These are phyloP conservation scores for Nibea albiflora DNA, from an alignment of 2,113 vertebrate genomes.

Conservation along the genomic window DNA sequence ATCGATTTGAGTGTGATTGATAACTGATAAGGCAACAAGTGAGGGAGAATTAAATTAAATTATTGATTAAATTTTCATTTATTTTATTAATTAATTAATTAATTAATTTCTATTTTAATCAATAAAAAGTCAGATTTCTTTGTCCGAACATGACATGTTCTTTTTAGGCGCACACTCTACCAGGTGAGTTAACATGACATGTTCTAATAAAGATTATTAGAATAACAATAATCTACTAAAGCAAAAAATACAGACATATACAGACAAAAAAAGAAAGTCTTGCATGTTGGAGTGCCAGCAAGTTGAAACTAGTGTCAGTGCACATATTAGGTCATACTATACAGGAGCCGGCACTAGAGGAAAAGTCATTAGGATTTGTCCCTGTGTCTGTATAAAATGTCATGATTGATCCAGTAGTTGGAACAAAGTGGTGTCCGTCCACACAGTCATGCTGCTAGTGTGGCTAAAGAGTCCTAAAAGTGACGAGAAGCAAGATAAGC, in stretches of 20 bases:
- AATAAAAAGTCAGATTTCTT: neutral
- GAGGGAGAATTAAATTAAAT: neutral
- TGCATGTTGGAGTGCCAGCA: neutral
- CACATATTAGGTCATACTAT: neutral
- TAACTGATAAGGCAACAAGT: neutral
- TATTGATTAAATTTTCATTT: neutral
- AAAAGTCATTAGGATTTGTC: neutral
- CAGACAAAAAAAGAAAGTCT: too few species aligned
- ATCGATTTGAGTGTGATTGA: neutral
- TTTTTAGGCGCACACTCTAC: too few species aligned
- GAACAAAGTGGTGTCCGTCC: too few species aligned
- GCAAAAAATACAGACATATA: too few species aligned
- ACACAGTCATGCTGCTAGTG: too few species aligned
- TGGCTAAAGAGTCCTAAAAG: too few species aligned
- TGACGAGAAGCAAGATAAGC: too few species aligned
- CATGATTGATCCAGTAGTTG: neutral
- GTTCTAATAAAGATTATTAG: too few species aligned
- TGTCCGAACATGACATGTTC: neutral
- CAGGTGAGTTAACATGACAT: too few species aligned
- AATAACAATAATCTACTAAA: too few species aligned
- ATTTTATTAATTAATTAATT: neutral
- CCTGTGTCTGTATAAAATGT: neutral
- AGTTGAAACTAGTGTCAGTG: neutral
- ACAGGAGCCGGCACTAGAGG: neutral
- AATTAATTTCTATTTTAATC: neutral